These are phyloP conservation scores for Ramazzottius varieornatus DNA, from an alignment of 2,888 invertebrate species.

Conservation along the genomic window DNA sequence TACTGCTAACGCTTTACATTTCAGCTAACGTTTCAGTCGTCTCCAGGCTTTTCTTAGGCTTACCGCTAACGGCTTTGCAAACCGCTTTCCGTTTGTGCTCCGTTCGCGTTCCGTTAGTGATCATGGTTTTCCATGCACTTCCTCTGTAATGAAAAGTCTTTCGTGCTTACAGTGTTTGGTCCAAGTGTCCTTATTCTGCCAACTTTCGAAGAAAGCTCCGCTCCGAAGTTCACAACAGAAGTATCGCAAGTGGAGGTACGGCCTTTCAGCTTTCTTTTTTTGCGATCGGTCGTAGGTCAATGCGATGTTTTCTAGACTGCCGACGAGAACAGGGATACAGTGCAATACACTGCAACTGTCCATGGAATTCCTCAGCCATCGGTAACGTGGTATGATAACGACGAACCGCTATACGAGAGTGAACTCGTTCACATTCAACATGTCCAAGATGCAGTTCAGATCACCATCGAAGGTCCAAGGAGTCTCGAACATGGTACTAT, in stretches of 20 bases:
- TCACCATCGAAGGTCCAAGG: neutral
- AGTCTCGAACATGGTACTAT: too few relatives aligned
- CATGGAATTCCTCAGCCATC: neutral
- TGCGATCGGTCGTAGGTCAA: neutral
- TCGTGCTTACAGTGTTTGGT: too few relatives aligned
- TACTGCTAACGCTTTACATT: too few relatives aligned
- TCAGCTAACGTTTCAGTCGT: too few relatives aligned
- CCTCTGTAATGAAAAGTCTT: too few relatives aligned
- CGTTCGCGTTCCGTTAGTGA: too few relatives aligned
- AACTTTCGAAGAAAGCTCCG: neutral
- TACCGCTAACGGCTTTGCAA: too few relatives aligned
- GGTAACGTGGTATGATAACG: neutral
- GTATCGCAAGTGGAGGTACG: neutral
- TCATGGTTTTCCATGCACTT: too few relatives aligned
- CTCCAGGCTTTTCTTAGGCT: too few relatives aligned
- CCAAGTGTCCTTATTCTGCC: neutral
- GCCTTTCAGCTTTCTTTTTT: neutral
- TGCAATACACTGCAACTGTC: neutral
- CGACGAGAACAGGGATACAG: neutral
- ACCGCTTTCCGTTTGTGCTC: too few relatives aligned
- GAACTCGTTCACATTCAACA: neutral
- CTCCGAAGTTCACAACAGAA: neutral
- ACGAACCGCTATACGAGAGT: neutral
- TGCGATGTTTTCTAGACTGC: too few relatives aligned
- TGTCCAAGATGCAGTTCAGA: neutral